These are phyloP conservation scores for Eubasilissa regina DNA, from an alignment of 1,140 invertebrate genomes.

Conservation along the genomic window DNA sequence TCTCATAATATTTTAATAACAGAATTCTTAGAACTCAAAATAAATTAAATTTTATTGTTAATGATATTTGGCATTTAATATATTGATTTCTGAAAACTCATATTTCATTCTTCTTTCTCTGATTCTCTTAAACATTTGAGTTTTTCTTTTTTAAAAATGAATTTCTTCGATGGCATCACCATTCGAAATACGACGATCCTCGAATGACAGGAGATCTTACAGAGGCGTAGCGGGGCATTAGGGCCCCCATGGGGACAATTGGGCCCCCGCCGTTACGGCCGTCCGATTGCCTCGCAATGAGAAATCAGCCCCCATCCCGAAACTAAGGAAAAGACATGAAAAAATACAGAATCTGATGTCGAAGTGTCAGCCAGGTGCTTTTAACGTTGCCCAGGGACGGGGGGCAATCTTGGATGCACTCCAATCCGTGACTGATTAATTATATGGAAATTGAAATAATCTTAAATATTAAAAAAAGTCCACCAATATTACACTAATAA, in stretches of 20 bases:
- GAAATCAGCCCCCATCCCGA: slow-evolving; percentile 63
- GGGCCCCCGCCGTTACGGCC: slow-evolving; percentile 71
- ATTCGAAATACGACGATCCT: slow-evolving; percentile 16
- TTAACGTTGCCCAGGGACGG: slow-evolving; percentile 43
- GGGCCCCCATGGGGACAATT: slow-evolving; percentile 67
- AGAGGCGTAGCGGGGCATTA: slow-evolving; percentile 57
- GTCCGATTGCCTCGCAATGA: slow-evolving; percentile 73
- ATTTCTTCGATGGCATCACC: too few species aligned
- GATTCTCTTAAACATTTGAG: not conserved
- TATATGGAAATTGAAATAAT: slow-evolving; percentile 2
- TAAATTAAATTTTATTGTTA: too few species aligned
- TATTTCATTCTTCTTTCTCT: too few species aligned
- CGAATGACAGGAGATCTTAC: slow-evolving; percentile 15
- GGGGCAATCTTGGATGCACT: slow-evolving; percentile 12
- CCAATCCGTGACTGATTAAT: slow-evolving; percentile 45
- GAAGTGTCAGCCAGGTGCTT: slow-evolving; percentile 42
- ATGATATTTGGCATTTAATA: too few species aligned
- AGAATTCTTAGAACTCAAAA: too few species aligned
- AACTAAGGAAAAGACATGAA: not conserved
- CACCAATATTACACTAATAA: too few species aligned
- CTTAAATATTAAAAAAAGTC: too few species aligned
- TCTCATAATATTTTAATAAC: too few species aligned
- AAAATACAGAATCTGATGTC: slow-evolving; percentile 29
- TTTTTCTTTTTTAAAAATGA: too few species aligned
- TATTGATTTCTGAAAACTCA: too few species aligned